Conservation (phyloP, 2,888 invertebrate species). For the Seira sanloemensis region DNA sequence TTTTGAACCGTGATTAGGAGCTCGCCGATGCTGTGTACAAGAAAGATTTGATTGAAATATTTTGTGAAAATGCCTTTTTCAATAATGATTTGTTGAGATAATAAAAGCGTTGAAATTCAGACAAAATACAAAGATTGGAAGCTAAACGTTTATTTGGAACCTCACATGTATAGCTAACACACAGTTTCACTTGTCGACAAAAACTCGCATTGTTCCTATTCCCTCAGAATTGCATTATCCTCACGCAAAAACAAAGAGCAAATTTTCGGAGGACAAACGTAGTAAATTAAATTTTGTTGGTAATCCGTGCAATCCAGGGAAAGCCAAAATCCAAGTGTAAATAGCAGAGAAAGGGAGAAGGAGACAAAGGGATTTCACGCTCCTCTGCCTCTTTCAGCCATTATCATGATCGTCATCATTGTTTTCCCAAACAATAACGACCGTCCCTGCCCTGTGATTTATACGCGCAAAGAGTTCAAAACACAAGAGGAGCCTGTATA, state of each 20-base stretch:
- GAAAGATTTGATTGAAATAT: no score
- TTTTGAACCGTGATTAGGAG: no score
- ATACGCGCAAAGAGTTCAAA: slow-evolving; percentile 13
- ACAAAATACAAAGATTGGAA: background rate
- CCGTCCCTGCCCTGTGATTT: slow-evolving; percentile 49
- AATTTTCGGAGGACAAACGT: background rate
- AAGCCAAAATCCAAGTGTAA: slow-evolving; percentile 30
- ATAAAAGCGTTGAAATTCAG: no score
- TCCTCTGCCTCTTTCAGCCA: slow-evolving; percentile 20
- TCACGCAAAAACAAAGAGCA: no score
- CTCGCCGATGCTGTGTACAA: no score
- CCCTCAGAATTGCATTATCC: no score
- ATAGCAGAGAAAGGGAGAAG: slow-evolving; percentile 27
- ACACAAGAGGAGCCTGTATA: background rate
- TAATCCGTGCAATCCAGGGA: background rate
- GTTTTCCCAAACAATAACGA: slow-evolving; percentile 41
- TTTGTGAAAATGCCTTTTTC: no score
- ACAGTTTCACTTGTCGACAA: no score
- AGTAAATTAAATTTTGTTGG: slow-evolving; percentile 55
- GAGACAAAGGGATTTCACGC: slow-evolving; percentile 43
- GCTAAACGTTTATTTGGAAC: no score
- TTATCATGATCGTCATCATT: slow-evolving; percentile 25
- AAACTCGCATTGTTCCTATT: background rate
- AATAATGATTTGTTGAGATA: no score
- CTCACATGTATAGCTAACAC: no score